Evolutionary conservation across 2,113 vertebrate species (phyloP).

Genomic region (Vombatus ursinus): DNA sequence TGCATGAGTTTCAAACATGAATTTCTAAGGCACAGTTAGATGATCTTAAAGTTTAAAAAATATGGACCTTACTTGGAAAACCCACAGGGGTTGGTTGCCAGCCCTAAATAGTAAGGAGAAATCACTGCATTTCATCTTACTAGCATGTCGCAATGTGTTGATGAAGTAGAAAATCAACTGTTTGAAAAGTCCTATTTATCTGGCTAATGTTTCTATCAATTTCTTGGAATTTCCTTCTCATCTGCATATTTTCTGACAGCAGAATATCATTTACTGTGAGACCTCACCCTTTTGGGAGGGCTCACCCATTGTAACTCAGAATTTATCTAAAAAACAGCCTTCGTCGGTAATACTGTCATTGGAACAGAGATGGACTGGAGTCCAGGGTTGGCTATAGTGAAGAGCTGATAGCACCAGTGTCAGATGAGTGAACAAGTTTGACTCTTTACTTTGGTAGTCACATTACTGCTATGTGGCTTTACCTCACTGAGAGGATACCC

Average conservation of each 20-base stretch:
- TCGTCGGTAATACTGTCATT: constrained; percentile 17
- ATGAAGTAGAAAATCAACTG: background rate
- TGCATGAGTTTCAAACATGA: background rate
- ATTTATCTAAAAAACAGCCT: background rate
- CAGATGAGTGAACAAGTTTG: background rate
- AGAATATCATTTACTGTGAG: background rate
- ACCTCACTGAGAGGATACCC: background rate
- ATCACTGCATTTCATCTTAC: background rate
- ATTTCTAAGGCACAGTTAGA: background rate
- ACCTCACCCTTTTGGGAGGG: background rate
- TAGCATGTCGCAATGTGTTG: background rate
- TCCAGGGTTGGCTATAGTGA: background rate
- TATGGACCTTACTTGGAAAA: background rate
- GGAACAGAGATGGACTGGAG: constrained; percentile 24
- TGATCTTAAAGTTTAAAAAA: background rate
- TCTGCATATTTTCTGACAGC: constrained; percentile 23
- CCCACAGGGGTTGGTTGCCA: background rate
- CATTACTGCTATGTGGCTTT: background rate
- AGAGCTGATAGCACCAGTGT: background rate
- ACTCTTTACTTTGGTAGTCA: background rate
- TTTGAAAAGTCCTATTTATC: constrained; percentile 18
- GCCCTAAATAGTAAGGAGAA: background rate
- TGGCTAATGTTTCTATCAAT: background rate
- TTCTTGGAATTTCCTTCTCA: constrained; percentile 26
- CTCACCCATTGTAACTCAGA: background rate